Evolutionary conservation across 1,140 invertebrate genomes (phyloP).

Genomic region (Musca vetustissima): DNA sequence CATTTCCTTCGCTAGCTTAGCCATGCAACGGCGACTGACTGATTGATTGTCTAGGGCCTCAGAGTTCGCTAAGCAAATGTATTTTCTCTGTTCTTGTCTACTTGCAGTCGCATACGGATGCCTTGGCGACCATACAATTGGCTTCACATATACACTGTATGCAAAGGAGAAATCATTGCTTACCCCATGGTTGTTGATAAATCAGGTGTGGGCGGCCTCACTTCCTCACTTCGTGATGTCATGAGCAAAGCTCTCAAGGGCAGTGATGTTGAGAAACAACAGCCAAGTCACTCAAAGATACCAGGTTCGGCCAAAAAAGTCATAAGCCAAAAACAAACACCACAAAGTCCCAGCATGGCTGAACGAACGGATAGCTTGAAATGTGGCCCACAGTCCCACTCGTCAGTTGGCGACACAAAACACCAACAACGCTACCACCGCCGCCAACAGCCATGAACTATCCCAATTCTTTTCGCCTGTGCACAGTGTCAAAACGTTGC

Average conservation of each 20-base stretch:
- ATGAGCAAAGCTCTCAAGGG: slow-evolving; percentile 78
- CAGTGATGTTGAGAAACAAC: slow-evolving; percentile 67
- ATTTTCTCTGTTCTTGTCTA: background rate
- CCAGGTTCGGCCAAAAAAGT: slow-evolving; percentile 26
- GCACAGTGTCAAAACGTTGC: slow-evolving; percentile 27
- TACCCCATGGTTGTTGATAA: slow-evolving; percentile 50
- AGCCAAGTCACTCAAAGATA: slow-evolving; percentile 57
- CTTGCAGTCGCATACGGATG: slow-evolving; percentile 83
- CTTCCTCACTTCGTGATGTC: slow-evolving; percentile 64
- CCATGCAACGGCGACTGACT: background rate
- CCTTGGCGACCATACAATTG: slow-evolving; percentile 88
- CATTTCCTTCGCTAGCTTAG: background rate
- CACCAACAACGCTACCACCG: background rate
- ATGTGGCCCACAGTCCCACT: slow-evolving; percentile 28
- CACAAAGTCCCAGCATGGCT: slow-evolving; percentile 29
- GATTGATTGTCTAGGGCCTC: slow-evolving; percentile 2
- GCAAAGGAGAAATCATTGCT: slow-evolving; percentile 69
- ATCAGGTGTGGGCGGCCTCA: slow-evolving; percentile 35
- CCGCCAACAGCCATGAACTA: background rate
- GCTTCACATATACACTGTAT: slow-evolving; percentile 92
- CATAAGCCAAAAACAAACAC: slow-evolving; percentile 35
- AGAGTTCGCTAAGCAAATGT: background rate
- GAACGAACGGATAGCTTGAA: slow-evolving; percentile 46
- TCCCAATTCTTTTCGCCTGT: slow-evolving; percentile 28
- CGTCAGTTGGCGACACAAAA: slow-evolving; percentile 2